Conservation (phyloP, 1,140 invertebrate species). For the Drosophila neocordata region DNA sequence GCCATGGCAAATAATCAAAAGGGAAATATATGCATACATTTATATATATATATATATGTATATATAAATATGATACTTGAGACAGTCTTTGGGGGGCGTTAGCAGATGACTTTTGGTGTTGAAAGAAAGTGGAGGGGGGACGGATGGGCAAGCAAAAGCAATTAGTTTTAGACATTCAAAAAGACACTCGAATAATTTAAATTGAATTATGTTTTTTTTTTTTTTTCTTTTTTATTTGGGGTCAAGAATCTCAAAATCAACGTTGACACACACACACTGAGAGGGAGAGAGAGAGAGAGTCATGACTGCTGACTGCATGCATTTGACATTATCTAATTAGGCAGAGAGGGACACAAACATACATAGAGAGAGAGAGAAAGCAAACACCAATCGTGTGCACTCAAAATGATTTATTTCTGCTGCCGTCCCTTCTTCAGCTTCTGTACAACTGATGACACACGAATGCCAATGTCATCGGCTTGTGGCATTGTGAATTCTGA, state of each 20-base stretch:
- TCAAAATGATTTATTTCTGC: slow-evolving; percentile 66
- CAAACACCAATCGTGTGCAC: slow-evolving; percentile 25
- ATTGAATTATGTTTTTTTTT: slow-evolving; percentile 15
- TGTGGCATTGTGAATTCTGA: slow-evolving; percentile 5
- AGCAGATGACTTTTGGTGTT: background rate
- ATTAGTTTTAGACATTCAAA: slow-evolving; percentile 69
- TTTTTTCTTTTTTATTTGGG: slow-evolving; percentile 56
- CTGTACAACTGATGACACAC: slow-evolving; percentile 42
- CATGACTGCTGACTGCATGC: slow-evolving; percentile 38
- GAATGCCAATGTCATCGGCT: slow-evolving; percentile 62
- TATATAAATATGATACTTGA: slow-evolving; percentile 14
- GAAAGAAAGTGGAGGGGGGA: background rate
- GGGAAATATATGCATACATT: background rate
- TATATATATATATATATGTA: background rate
- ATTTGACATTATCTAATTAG: slow-evolving; percentile 79
- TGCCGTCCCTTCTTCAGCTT: background rate
- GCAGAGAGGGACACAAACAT: slow-evolving; percentile 29
- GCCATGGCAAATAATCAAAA: slow-evolving; percentile 3
- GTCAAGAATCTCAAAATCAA: slow-evolving; percentile 47
- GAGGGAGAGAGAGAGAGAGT: background rate
- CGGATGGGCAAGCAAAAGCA: slow-evolving; percentile 44
- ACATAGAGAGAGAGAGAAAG: background rate
- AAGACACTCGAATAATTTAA: slow-evolving; percentile 75
- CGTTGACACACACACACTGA: slow-evolving; percentile 4
- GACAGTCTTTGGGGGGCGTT: slow-evolving; percentile 16